Evolutionary conservation across 2,888 invertebrate species (phyloP), one percentile per base, ranked within the genome.

Genomic region (Dryobota labecula): DNA sequence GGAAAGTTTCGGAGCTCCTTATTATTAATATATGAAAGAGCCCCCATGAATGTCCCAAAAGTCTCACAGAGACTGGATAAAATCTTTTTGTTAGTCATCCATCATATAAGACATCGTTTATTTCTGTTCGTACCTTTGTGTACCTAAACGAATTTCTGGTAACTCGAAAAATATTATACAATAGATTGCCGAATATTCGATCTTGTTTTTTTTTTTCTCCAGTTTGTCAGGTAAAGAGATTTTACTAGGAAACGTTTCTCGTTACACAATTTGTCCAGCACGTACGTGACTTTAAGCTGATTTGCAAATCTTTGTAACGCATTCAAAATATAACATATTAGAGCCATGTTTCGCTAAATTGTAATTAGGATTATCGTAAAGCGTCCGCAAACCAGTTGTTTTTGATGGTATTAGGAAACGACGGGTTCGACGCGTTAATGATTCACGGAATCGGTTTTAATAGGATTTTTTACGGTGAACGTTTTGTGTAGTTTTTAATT

Each of bases 361-460:
- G 68, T 81, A 63, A 79, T 79, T 54, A 64, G 58, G 72, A 81
- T 81, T 76, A 78, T 78, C 74, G 73, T 77, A 78, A 82, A 83
- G 57, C 49, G 66, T 73, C 67, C 57, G 72, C 82, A 74, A 82
- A 80, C 76, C 82, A 76, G 80, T 86, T 79, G 66, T 30, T 64
- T 78, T 85, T 83, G 71, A 83, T 83, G 63, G 81, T 81, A 83
- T 83, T 83, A 67, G 80, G 82, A 85, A 84, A 84, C 75, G 70
- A 62, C 69, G 65, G 63, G 70, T 62, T 73, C 33, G 72, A 80
- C 76, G 82, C 69, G 82, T 84, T 82, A 81, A 86, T 89, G 90
- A 88, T 90, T 90, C 90, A 88, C 89, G 89, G 89, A 82, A 85
- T 87, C 89, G 89, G 89, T 83, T 84, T 84, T 79, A 81, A 72